Evolutionary conservation across 2,797 vertebrate genomes (phyloP), one percentile per base, ranked within the genome.

Genomic region (Triplophysa yarkandensis): DNA sequence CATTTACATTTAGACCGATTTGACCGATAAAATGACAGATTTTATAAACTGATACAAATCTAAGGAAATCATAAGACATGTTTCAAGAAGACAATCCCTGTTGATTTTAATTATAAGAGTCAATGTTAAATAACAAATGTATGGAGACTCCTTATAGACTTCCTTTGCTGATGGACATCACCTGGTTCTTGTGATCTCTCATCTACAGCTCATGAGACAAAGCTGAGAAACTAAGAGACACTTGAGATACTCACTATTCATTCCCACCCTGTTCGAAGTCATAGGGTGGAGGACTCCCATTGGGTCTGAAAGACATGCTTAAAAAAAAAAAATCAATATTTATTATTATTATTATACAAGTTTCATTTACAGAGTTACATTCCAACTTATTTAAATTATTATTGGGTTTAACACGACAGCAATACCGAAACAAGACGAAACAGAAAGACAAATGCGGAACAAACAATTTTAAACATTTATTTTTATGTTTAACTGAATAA

Each of bases 271-370:
- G 60, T 5, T 39, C 6, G 48, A 48, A 87, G 23, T 93, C 90
- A 25, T 97, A 97, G 19, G 95, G 95, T 70, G 95, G 95, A 0
- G 95, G 95, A 85, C 95, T 97, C 81, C 92, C 95, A 55, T 93
- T 90, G 34, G 90, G 92, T 36, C 85, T 89, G 1, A 90, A 91
- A 1, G 93, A 94, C 94, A 96, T 95, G 21, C 50, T 55, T 30
- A 5, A 43, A 1, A 39, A 2, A 8, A 8, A 43, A 21, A 55
- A 2, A 63, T 19, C 25, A 13, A 5, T n/a, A 28, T 54, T 6
- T 16, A 21, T 36, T 6, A 39, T 8, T 21, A 57, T 28, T 0
- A 30, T n/a, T 16, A 23, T 19, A 32, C 1, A 6, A n/a, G 0
- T n/a, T 27, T 36, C 19, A 44, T 17, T 44, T 16, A 44, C 44